A percentile compares a stretch with the other conserved stretches of the same genome.
phyloP scores from a whole-genome alignment of 2,888 invertebrate species.

The Cordilura impudica region DNA sequence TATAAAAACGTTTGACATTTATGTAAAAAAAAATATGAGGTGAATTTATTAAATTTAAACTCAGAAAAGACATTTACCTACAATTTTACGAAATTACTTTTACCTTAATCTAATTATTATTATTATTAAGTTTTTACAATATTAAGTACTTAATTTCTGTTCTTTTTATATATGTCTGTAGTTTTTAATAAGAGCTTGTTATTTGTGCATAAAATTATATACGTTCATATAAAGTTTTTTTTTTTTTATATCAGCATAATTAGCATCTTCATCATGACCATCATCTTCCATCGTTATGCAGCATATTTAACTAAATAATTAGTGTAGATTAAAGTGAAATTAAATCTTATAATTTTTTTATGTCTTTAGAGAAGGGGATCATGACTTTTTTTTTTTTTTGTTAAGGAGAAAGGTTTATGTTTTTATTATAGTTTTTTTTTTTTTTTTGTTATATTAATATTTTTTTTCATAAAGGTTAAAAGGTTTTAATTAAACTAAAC shows the following conservation, averaged over 20 bases:
- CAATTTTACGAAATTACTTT: background rate
- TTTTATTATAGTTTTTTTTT: slow-evolving; percentile 13
- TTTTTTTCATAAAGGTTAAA: slow-evolving; percentile 47
- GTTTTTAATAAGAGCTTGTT: slow-evolving; percentile 39
- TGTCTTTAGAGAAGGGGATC: slow-evolving; percentile 30
- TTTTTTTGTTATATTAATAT: slow-evolving; percentile 26
- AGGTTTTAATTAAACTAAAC: slow-evolving; percentile 42
- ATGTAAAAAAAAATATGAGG: too few relatives aligned
- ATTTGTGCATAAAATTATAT: slow-evolving; percentile 58
- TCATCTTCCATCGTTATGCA: slow-evolving; percentile 25
- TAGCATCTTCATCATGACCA: slow-evolving; percentile 19
- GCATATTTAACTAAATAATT: slow-evolving; percentile 49
- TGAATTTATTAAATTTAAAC: too few relatives aligned
- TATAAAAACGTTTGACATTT: too few relatives aligned
- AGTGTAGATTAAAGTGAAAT: slow-evolving; percentile 56
- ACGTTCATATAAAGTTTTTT: slow-evolving; percentile 6
- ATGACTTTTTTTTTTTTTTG: slow-evolving; percentile 7
- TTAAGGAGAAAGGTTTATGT: slow-evolving; percentile 39
- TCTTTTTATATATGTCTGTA: background rate
- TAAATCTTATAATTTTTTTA: slow-evolving; percentile 30
- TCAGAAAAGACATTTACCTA: background rate
- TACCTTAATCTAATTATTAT: background rate
- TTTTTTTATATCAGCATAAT: slow-evolving; percentile 25
- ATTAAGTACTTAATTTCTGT: background rate
- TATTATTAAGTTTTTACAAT: background rate